Conservation (phyloP, 2,113 vertebrate species). For the Clarias magur region DNA sequence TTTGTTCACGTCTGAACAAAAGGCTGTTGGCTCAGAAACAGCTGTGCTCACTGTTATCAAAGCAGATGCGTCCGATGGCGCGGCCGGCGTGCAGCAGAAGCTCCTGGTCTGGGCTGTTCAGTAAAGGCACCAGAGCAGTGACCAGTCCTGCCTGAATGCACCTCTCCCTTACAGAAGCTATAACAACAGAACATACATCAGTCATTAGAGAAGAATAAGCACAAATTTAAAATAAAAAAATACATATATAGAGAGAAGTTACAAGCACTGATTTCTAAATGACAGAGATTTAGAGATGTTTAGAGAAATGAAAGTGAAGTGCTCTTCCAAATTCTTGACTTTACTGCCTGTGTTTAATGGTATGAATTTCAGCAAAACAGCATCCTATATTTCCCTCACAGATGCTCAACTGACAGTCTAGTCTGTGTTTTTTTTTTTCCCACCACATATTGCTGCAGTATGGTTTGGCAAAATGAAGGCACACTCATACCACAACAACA, state of each 20-base stretch:
- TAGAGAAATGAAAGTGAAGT: background rate
- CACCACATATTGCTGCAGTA: background rate
- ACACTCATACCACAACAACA: too few relatives aligned
- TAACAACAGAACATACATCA: slow-evolving; percentile 38
- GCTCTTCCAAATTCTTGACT: background rate
- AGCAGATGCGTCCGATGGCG: slow-evolving; percentile 87
- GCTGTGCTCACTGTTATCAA: slow-evolving; percentile 78
- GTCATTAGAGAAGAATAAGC: background rate
- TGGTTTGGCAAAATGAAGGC: too few relatives aligned
- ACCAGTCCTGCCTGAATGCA: slow-evolving; percentile 83
- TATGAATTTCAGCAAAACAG: background rate
- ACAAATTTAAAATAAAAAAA: background rate
- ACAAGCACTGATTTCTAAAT: background rate
- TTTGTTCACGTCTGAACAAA: slow-evolving; percentile 22
- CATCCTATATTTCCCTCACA: background rate
- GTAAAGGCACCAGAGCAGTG: slow-evolving; percentile 74
- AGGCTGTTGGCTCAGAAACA: slow-evolving; percentile 11
- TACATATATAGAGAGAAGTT: background rate
- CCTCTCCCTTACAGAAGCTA: slow-evolving; percentile 77
- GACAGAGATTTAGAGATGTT: background rate
- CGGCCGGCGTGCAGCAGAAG: slow-evolving; percentile 82
- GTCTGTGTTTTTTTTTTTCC: background rate
- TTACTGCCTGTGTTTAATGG: background rate
- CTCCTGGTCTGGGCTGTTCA: slow-evolving; percentile 79
- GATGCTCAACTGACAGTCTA: background rate